Evolutionary conservation across 2,888 invertebrate genomes (phyloP).

Genomic region (Brachypalpus laphriformis): DNA sequence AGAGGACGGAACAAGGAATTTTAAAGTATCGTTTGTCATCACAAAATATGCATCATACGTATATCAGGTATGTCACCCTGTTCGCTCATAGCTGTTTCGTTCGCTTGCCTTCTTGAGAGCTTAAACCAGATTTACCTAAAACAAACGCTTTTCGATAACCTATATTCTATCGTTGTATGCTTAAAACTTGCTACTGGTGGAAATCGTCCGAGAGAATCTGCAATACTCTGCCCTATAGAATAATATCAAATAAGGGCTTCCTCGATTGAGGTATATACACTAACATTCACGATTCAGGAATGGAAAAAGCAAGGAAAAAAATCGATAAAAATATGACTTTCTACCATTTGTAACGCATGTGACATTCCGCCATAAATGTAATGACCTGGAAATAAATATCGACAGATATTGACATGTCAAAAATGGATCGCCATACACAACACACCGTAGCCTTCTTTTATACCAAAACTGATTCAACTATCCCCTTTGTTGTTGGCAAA

Average conservation of each 20-base stretch:
- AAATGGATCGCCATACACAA: slow-evolving; percentile 55
- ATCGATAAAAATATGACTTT: slow-evolving; percentile 59
- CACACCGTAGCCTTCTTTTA: slow-evolving; percentile 37
- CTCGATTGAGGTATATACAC: neutral
- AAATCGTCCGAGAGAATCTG: too few relatives aligned
- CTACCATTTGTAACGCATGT: slow-evolving; percentile 68
- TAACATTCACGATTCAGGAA: neutral
- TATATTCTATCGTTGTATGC: too few relatives aligned
- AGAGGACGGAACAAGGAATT: too few relatives aligned
- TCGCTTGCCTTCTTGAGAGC: too few relatives aligned
- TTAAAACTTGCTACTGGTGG: too few relatives aligned
- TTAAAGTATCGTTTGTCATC: too few relatives aligned
- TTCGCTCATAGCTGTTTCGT: too few relatives aligned
- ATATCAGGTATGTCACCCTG: too few relatives aligned
- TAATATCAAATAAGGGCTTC: neutral
- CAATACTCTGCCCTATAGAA: too few relatives aligned
- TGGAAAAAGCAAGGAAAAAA: slow-evolving; percentile 29
- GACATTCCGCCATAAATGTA: slow-evolving; percentile 67
- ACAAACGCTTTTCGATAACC: too few relatives aligned
- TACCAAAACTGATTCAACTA: neutral
- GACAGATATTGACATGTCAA: slow-evolving; percentile 71
- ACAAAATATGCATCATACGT: too few relatives aligned
- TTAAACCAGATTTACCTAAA: too few relatives aligned
- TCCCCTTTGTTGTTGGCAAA: slow-evolving; percentile 37
- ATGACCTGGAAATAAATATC: slow-evolving; percentile 74